A percentile compares a stretch with the other conserved stretches of the same genome.
These are phyloP conservation scores for Carabus problematicus DNA, from an alignment of 2,888 invertebrate species.

Conservation along the genomic window DNA sequence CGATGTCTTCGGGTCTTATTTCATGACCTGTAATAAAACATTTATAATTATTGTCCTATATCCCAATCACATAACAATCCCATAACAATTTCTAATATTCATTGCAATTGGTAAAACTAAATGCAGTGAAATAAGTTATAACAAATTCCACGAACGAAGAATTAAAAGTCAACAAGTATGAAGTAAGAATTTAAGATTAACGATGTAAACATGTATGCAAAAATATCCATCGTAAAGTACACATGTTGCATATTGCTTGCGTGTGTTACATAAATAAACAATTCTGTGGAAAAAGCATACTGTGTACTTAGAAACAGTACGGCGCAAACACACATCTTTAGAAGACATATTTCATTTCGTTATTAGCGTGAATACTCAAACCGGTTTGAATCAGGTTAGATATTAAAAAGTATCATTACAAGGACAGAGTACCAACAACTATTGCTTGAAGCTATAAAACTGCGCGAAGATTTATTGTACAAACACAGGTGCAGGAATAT, in stretches of 20 bases:
- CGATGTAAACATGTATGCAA: constrained; percentile 31
- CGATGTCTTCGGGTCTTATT: constrained; percentile 84
- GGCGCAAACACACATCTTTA: constrained; percentile 1
- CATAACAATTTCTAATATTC: neutral
- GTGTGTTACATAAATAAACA: constrained; percentile 25
- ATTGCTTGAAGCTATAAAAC: constrained; percentile 13
- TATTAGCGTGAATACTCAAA: constrained; percentile 5
- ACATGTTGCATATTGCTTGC: constrained; percentile 15
- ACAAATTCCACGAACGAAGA: neutral
- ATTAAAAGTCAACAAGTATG: neutral
- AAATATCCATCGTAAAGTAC: constrained; percentile 27
- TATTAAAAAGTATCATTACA: constrained; percentile 16
- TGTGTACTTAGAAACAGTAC: constrained; percentile 1
- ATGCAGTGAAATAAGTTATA: too few species aligned
- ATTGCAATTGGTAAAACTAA: neutral
- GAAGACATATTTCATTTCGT: constrained; percentile 20
- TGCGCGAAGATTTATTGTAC: neutral
- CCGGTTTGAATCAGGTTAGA: constrained; percentile 34
- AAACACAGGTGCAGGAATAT: constrained; percentile 10
- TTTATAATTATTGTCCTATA: neutral
- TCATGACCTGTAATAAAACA: constrained; percentile 69
- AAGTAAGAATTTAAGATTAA: neutral
- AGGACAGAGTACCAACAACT: constrained; percentile 37
- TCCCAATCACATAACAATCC: neutral
- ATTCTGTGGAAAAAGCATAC: constrained; percentile 19